phyloP scores from a whole-genome alignment of 2,888 invertebrate genomes.

The Portevinia maculata region DNA sequence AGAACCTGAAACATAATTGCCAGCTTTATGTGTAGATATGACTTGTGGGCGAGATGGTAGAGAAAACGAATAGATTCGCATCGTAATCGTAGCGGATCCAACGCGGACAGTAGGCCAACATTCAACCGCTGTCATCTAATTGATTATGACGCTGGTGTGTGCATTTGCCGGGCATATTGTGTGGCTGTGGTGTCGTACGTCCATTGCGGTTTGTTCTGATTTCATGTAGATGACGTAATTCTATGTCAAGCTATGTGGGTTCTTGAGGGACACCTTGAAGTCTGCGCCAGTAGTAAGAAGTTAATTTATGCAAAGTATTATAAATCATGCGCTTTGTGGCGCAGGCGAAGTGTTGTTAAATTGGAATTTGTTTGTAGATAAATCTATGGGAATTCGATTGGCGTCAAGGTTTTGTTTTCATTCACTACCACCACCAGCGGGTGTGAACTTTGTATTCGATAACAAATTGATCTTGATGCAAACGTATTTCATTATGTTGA shows the following conservation, averaged over 20 bases:
- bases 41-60: conserved; percentile 37
- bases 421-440: conserved; percentile 4
- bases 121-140: conserved; percentile 49
- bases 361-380: conserved; percentile 28
- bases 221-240: conserved; percentile 48
- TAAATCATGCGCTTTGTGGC: conserved; percentile 34
- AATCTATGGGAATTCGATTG: conserved; percentile 41
- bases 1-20: conserved; percentile 41
- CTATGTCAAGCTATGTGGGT: conserved; percentile 13
- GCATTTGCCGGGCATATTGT: not conserved
- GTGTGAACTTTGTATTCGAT: conserved; percentile 5
- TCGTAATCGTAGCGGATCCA: conserved; percentile 20
- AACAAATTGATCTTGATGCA: not conserved
- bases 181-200: conserved; percentile 26
- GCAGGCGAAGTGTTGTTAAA: conserved; percentile 3
- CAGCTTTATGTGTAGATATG: not conserved
- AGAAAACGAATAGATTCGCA: not conserved
- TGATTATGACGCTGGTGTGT: conserved; percentile 55
- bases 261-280: conserved; percentile 34
- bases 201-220: conserved; percentile 56
- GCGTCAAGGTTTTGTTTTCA: conserved; percentile 41
- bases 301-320: conserved; percentile 60
- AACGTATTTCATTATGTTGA: not conserved
- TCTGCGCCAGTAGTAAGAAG: not conserved
- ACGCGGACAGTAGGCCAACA: conserved; percentile 36